These are phyloP conservation scores for Bombyx huttoni DNA, from an alignment of 2,888 invertebrate genomes.

Conservation along the genomic window DNA sequence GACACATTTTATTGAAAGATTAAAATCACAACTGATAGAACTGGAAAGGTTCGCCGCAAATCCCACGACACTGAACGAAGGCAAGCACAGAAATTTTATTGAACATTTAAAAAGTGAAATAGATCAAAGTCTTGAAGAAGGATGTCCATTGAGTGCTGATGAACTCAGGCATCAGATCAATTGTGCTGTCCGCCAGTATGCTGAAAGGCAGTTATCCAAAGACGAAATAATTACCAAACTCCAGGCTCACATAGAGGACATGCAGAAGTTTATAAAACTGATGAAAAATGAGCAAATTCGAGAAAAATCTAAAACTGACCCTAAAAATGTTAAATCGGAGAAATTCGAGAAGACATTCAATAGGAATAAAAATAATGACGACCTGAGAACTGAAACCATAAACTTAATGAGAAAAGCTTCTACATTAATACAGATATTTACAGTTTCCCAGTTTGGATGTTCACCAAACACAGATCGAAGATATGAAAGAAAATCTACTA, in stretches of 20 bases:
- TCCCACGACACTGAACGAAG: slow-evolving; percentile 84
- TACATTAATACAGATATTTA: slow-evolving; percentile 91
- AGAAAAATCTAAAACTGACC: slow-evolving; percentile 25
- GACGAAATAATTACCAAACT: slow-evolving; percentile 95
- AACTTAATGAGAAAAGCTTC: slow-evolving; percentile 90
- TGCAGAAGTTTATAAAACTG: slow-evolving; percentile 96
- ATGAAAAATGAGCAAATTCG: slow-evolving; percentile 84
- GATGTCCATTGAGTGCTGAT: slow-evolving; percentile 82
- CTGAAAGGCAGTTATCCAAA: slow-evolving; percentile 95
- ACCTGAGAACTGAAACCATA: slow-evolving; percentile 72
- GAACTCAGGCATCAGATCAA: slow-evolving; percentile 92
- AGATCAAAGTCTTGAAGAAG: slow-evolving; percentile 88
- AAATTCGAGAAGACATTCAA: slow-evolving; percentile 51
- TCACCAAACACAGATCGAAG: slow-evolving; percentile 80
- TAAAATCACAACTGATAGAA: slow-evolving; percentile 93
- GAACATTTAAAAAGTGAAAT: slow-evolving; percentile 89
- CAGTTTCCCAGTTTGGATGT: slow-evolving; percentile 93
- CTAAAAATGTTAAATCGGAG: slow-evolving; percentile 38
- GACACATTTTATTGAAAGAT: slow-evolving; percentile 82
- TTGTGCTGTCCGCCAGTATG: slow-evolving; percentile 89
- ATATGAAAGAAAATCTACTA: slow-evolving; percentile 86
- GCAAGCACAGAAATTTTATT: slow-evolving; percentile 91
- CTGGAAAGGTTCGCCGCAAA: slow-evolving; percentile 94
- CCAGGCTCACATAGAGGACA: slow-evolving; percentile 96
- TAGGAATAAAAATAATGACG: slow-evolving; percentile 50